Conservation (phyloP, 2,888 invertebrate species). For the Willowsia nigromaculata region DNA sequence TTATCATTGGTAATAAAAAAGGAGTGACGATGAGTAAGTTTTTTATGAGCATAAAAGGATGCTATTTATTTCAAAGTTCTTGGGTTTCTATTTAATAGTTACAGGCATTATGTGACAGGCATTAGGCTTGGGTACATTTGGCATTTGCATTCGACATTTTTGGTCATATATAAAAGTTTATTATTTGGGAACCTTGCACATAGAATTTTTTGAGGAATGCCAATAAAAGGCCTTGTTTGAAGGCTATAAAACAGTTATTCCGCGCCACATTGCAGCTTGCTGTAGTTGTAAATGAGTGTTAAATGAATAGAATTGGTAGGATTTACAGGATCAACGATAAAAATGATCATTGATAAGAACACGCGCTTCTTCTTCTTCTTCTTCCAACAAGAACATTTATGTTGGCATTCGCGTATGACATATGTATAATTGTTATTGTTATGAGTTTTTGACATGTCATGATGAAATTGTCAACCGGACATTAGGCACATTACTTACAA, state of each 20-base stretch:
- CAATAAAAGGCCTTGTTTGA: not conserved
- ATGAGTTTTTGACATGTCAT: conserved; percentile 11
- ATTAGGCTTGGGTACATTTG: not conserved
- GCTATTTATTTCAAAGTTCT: not conserved
- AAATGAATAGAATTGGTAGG: not conserved
- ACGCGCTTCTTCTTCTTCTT: not conserved
- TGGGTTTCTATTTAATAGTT: not conserved
- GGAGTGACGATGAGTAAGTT: too few species aligned
- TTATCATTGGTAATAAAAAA: not conserved
- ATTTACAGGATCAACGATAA: not conserved
- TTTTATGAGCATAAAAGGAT: not conserved
- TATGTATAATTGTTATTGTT: not conserved
- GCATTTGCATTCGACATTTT: not conserved
- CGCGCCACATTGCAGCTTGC: not conserved
- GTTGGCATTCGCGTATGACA: not conserved
- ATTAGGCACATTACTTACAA: not conserved
- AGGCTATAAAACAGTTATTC: not conserved
- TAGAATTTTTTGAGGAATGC: not conserved
- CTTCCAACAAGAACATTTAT: not conserved
- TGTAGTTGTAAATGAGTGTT: not conserved
- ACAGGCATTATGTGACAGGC: not conserved
- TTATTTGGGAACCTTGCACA: not conserved
- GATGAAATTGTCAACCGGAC: not conserved
- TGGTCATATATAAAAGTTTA: not conserved
- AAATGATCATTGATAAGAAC: not conserved